Evolutionary conservation across 2,888 invertebrate species (phyloP), one percentile per base, ranked within the genome.

Genomic region (Argyresthia goedartella): DNA sequence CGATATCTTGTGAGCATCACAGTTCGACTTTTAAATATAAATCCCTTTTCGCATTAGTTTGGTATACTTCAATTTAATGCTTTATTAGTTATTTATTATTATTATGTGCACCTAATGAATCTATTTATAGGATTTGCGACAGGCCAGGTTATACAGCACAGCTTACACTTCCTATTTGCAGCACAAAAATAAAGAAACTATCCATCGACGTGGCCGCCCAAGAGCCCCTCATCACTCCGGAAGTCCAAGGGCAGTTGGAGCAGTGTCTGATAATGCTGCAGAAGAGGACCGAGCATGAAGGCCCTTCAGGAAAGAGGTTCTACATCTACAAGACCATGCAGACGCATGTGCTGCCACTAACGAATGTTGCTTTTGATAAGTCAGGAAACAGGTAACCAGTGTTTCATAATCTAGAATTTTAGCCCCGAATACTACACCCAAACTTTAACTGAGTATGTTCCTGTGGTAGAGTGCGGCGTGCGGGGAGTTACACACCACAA

Each of bases 311-410:
- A 36, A 91, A 90, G 67, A 84, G 88, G 62, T 93, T 90, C 72
- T 90, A 90, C 71, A 88, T 90, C 60, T 90, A 90, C 78, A 90
- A 90, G 71, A 89, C 89, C 0, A 70, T 93, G 56, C 87, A 88
- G 64, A 89, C 91, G 0, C 93, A 93, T 66, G 86, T 92, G 13
- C 74, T 93, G 57, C 93, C 93, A 1, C 75, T 93, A 39, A 93
- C 93, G 6, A 93, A 92, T 63, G 90, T 92, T 25, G 89, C 91
- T 42, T 91, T 93, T 63, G 91, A 92, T 72, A 91, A 91, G 69
- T 81, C 81, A 63, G 93, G 93, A 10, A 87, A 88, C 58, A 88
- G 84, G 91, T 90, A 70, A 56, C 54, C 16, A 41, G 36, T 25
- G 39, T 54, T 33, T 13, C 13, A 36, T 36, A 7, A 36, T 36